These are phyloP conservation scores for Camponotus fellah DNA, from an alignment of 2,888 invertebrate species.

Conservation along the genomic window DNA sequence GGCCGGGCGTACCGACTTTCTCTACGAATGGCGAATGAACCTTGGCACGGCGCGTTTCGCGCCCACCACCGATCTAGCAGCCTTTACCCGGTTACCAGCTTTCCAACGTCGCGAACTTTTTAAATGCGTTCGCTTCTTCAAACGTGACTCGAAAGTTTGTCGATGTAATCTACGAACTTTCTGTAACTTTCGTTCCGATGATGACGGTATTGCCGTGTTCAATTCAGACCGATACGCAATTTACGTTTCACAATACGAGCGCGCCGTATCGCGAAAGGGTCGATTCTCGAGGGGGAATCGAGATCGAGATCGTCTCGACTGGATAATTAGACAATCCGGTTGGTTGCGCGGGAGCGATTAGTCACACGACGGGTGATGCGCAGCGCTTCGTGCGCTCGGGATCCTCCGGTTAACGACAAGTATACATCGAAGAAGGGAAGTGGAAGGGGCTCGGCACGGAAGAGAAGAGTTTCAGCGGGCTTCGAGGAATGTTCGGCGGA, in stretches of 20 bases:
- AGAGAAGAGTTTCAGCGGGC: conserved; percentile 67
- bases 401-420: conserved; percentile 49
- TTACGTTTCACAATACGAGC: conserved; percentile 30
- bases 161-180: conserved; percentile 14
- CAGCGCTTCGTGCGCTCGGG: conserved; percentile 49
- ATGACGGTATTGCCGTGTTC: neutral
- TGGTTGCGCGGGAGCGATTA: conserved; percentile 78
- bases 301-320: conserved; percentile 75
- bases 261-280: conserved; percentile 28
- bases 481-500: conserved; percentile 67
- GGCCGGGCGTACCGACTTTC: conserved; percentile 42
- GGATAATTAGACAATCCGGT: conserved; percentile 80
- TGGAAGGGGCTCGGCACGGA: conserved; percentile 36
- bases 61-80: neutral
- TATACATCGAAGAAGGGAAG: conserved; percentile 59
- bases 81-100: conserved; percentile 15
- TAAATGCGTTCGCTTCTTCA: neutral
- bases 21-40: neutral
- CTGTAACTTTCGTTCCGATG: neutral
- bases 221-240: conserved; percentile 29
- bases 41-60: neutral
- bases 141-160: neutral
- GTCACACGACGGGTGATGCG: conserved; percentile 78
- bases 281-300: conserved; percentile 48
- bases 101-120: neutral